phyloP scores from a whole-genome alignment of 2,888 invertebrate genomes.

The Hyposoter dolosus region DNA sequence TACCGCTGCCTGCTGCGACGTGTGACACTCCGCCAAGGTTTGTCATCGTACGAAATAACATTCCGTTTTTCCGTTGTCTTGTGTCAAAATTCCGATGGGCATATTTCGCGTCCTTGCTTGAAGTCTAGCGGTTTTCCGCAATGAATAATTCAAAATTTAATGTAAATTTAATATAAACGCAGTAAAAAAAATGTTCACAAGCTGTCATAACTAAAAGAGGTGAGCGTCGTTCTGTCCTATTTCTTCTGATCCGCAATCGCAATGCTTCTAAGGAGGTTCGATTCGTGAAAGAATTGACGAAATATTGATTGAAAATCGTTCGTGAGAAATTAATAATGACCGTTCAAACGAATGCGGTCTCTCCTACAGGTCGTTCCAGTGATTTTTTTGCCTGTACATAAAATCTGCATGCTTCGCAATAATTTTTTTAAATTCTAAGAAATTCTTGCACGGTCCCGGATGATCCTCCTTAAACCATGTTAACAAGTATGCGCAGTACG shows the following conservation, averaged over 20 bases:
- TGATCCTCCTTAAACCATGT: not conserved
- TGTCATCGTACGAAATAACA: not conserved
- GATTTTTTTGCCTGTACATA: too few species aligned
- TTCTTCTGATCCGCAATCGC: not conserved
- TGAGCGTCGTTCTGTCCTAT: not conserved
- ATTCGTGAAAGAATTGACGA: too few species aligned
- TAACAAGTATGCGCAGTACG: not conserved
- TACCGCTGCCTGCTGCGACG: not conserved
- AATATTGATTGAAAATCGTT: too few species aligned
- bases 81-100: not conserved
- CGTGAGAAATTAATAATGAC: too few species aligned
- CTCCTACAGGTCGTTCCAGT: too few species aligned
- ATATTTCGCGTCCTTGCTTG: not conserved
- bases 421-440: too few species aligned
- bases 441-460: too few species aligned
- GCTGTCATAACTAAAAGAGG: not conserved
- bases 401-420: too few species aligned
- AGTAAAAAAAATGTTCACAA: not conserved
- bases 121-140: not conserved
- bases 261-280: not conserved
- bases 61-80: conserved; percentile 5
- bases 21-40: not conserved
- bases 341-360: too few species aligned
- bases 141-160: not conserved
- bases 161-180: not conserved